A percentile compares a stretch with the other conserved stretches of the same genome.
Conservation (phyloP, 1,140 invertebrate species). For the Battus philenor region DNA sequence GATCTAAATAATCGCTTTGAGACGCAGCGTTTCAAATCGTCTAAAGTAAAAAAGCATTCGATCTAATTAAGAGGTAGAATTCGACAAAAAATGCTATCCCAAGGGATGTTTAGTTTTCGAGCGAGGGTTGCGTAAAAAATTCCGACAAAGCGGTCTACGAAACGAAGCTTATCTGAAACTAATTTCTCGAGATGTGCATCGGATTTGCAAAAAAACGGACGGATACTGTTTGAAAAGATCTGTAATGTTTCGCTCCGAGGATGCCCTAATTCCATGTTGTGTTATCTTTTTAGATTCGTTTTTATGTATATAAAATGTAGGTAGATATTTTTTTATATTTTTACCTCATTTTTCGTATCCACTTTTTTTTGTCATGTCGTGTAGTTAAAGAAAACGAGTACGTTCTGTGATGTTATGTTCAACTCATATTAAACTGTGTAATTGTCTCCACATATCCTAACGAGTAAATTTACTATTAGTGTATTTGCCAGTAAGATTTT, state of each 20-base stretch:
- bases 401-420: no score
- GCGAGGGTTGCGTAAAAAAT: conserved; percentile 46
- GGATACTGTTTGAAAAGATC: conserved; percentile 11
- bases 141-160: conserved; percentile 51
- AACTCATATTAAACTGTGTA: no score
- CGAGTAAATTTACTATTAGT: no score
- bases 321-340: no score
- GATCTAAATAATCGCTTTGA: conserved; percentile 21
- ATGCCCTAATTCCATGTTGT: not conserved
- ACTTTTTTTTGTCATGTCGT: no score
- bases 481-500: no score
- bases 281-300: no score
- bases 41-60: not conserved
- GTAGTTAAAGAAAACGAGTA: no score
- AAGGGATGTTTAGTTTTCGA: conserved; percentile 45
- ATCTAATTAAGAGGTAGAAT: conserved; percentile 62
- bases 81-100: conserved; percentile 52
- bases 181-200: conserved; percentile 52
- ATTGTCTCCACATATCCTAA: no score
- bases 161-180: conserved; percentile 45
- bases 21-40: conserved; percentile 7
- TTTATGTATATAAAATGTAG: no score
- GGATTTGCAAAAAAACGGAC: conserved; percentile 42
- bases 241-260: conserved; percentile 13
- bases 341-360: no score